Conservation (phyloP, 2,888 invertebrate genomes). For the Lathronympha strigana region DNA sequence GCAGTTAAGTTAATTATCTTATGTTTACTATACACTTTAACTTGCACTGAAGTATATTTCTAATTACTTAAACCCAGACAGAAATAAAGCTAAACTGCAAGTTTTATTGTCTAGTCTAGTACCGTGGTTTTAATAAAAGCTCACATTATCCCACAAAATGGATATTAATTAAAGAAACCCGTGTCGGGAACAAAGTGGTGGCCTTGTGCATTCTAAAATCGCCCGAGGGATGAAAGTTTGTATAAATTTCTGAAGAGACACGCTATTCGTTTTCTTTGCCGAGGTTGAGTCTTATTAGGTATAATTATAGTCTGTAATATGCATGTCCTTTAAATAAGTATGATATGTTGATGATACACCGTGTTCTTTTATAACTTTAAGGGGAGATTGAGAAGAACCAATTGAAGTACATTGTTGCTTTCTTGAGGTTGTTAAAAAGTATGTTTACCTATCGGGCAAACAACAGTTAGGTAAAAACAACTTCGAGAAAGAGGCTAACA, state of each 20-base stretch:
- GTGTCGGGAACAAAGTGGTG: conserved; percentile 4
- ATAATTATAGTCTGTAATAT: too few species aligned
- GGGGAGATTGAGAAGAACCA: too few species aligned
- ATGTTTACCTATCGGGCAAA: too few species aligned
- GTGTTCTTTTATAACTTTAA: too few species aligned
- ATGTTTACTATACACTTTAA: not conserved
- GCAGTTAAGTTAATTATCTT: not conserved
- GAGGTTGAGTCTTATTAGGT: too few species aligned
- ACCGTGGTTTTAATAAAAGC: conserved; percentile 18
- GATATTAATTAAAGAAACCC: conserved; percentile 26
- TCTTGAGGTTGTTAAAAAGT: too few species aligned
- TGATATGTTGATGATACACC: too few species aligned
- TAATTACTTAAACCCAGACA: conserved; percentile 14
- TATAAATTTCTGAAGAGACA: not conserved
- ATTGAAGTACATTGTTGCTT: too few species aligned
- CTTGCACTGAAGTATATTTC: not conserved
- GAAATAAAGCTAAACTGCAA: conserved; percentile 4
- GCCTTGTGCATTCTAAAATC: not conserved
- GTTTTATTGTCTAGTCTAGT: conserved; percentile 16
- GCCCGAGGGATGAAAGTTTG: not conserved
- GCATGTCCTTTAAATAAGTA: too few species aligned
- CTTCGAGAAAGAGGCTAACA: too few species aligned
- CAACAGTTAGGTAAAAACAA: too few species aligned
- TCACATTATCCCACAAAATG: conserved; percentile 18
- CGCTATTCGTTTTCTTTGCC: not conserved